Evolutionary conservation across 2,888 invertebrate genomes (phyloP).

Genomic region (Melinaea marsaeus): DNA sequence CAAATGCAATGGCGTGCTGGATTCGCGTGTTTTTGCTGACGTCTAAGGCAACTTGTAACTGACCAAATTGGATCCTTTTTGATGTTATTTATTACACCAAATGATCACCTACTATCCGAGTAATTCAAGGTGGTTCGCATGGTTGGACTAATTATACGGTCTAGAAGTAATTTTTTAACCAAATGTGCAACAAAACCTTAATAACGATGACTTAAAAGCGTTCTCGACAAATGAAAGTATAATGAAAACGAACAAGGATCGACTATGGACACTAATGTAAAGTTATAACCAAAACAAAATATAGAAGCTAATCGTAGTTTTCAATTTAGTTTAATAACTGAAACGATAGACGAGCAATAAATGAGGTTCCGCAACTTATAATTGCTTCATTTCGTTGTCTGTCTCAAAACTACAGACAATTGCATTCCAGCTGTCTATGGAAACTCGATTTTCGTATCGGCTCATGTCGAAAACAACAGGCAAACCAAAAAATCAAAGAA

Average conservation of each 20-base stretch:
- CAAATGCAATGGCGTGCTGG: constrained; percentile 31
- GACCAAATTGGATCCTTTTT: constrained; percentile 36
- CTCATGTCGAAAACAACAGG: constrained; percentile 36
- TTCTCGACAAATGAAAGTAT: constrained; percentile 18
- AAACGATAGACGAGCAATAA: constrained; percentile 74
- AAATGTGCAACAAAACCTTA: neutral
- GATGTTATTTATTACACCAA: constrained; percentile 30
- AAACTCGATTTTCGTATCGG: constrained; percentile 40
- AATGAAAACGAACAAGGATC: constrained; percentile 10
- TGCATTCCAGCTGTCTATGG: constrained; percentile 51
- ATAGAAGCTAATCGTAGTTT: constrained; percentile 55
- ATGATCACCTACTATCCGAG: constrained; percentile 29
- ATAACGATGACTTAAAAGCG: neutral
- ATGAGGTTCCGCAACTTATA: constrained; percentile 73
- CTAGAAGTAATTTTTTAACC: neutral
- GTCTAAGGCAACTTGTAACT: constrained; percentile 31
- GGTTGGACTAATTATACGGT: neutral
- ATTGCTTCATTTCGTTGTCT: constrained; percentile 73
- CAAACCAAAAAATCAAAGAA: constrained; percentile 38
- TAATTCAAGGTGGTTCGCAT: constrained; percentile 20
- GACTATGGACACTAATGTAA: constrained; percentile 32
- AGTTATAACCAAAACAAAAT: constrained; percentile 50
- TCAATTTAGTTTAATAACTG: constrained; percentile 67
- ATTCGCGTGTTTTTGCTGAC: constrained; percentile 43
- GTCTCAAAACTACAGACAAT: constrained; percentile 47